Evolutionary conservation across 2,797 vertebrate species (phyloP), one percentile per base, ranked within the genome.

Genomic region (Ptychadena robeensis): DNA sequence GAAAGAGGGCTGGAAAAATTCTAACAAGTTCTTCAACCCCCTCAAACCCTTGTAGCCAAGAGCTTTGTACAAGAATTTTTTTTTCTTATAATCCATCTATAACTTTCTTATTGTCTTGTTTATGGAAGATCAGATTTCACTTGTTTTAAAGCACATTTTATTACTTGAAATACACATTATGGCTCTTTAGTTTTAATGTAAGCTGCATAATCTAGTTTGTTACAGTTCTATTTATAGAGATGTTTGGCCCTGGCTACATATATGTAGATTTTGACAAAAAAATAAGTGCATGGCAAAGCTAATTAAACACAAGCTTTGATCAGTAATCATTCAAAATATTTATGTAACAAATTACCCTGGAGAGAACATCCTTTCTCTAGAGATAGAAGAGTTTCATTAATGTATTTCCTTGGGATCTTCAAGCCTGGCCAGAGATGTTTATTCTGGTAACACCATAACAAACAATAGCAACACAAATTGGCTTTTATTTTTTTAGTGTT

Each of bases 241-340:
- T 34, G 15, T 53, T 53, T 32, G 14, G 32, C 32, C n/a, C 18
- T 67, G 65, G 65, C 18, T 67, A 7, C 11, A 66, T 11, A 10
- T 27, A 12, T 61, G 25, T 3, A 61, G 11, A 61, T 38, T 69
- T 72, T 32, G n/a, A n/a, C 4, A 27, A 2, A 11, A 48, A 37
- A 22, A 44, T 31, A 27, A 37, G 73, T 40, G 10, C 37, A 37
- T 31, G 4, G 31, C 2, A 67, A 64, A 12, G 40, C 48, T 68
- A 78, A 68, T 53, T 14, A 68, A 35, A 35, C 68, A 28, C 32
- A 59, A 44, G 70, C 57, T 63, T 76, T 64, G n/a, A 64, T 70
- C 37, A 9, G 65, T 80, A 76, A 85, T 85, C 25, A 34, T 75
- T 37, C 78, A 64, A 80, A 80, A 80, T 80, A 85, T 85, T 85